Evolutionary conservation across 2,797 vertebrate genomes (phyloP), one percentile per base, ranked within the genome.

Genomic region (Sebastes nivosus): DNA sequence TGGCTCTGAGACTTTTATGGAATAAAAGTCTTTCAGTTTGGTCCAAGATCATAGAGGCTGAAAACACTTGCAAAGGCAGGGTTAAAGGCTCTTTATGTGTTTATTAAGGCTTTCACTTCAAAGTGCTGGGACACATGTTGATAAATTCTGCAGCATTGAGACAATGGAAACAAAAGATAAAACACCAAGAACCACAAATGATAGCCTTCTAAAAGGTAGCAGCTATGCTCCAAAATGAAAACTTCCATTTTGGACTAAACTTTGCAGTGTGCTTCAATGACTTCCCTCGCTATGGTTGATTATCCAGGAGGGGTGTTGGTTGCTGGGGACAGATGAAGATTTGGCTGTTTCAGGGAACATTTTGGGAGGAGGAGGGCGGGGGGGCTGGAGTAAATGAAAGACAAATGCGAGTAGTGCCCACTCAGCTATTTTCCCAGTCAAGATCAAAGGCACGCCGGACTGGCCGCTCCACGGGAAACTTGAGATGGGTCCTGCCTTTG

Each of bases 401-500:
- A 95, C 94, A 96, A 96, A 96, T 95, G 96, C 87, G 88, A 93
- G 92, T 93, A 93, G 89, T 93, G 92, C 95, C 94, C 95, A 94
- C 94, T 96, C 94, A 95, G 95, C 86, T 86, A 91, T 95, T 95
- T 96, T 94, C 95, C 94, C 91, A 91, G 94, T 95, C 95, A 95
- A 94, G 93, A 96, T 96, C 94, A 94, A 95, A 96, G 95, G 84
- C 93, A 76, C 77, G 93, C 87, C 77, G 94, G 94, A 94, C 95
- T 83, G 91, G 94, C 90, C 93, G 91, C 95, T 91, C 95, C 93
- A 94, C 92, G 65, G 94, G 94, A 95, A 96, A 96, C 96, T 96
- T 96, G 94, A 96, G 95, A 96, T 96, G 95, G 94, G 94, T 94
- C 94, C 92, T 95, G 95, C 94, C 94, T 96, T 97, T 96, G 95